A percentile compares a stretch with the other conserved stretches of the same genome.
Conservation (phyloP, 2,113 vertebrate species). For the Dermatemys mawii region DNA sequence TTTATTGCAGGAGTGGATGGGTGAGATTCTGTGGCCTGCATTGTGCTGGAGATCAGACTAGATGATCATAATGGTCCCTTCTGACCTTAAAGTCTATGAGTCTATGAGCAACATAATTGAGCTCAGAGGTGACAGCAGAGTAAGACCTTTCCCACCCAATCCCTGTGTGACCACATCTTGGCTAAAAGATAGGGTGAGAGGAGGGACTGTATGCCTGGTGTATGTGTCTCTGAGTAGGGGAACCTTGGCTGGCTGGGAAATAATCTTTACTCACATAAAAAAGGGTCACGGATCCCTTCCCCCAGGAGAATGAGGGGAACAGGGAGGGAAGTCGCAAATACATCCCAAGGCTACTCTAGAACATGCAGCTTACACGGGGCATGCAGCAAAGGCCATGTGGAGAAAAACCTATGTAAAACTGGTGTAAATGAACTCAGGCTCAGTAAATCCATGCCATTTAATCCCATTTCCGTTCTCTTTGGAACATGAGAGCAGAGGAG, state of each 20-base stretch:
- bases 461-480: neutral
- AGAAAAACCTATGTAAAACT: neutral
- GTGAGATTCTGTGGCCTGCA: too few relatives aligned
- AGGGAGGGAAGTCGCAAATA: neutral
- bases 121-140: neutral
- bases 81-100: too few relatives aligned
- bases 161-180: neutral
- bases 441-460: neutral
- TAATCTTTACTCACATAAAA: neutral
- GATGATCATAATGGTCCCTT: too few relatives aligned
- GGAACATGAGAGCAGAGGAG: neutral
- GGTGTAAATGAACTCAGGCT: neutral
- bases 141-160: neutral
- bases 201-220: neutral
- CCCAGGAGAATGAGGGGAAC: neutral
- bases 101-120: neutral
- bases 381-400: neutral
- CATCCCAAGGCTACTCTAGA: neutral
- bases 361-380: neutral
- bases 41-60: too few relatives aligned
- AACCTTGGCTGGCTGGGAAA: neutral
- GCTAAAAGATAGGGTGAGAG: neutral
- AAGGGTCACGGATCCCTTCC: neutral
- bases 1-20: too few relatives aligned
- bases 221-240: neutral